Evolutionary conservation across 2,113 vertebrate genomes (phyloP).

Genomic region (Chloebia gouldiae): DNA sequence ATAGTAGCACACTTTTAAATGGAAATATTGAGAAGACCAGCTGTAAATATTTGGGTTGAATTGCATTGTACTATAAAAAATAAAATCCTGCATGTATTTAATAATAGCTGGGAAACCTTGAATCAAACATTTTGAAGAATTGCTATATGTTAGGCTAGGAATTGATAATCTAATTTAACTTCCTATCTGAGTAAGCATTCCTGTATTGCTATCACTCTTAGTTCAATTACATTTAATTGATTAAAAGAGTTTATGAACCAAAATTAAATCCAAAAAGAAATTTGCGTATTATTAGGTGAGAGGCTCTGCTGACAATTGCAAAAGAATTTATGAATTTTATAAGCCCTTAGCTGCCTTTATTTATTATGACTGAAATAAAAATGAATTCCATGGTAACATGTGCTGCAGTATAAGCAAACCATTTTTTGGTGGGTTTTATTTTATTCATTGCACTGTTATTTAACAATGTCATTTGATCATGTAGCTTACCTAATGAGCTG

Average conservation of each 20-base stretch:
- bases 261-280: neutral
- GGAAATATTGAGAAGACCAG: neutral
- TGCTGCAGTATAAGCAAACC: neutral
- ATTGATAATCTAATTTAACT: neutral
- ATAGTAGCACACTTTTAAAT: neutral
- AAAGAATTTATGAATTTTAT: neutral
- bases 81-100: neutral
- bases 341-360: neutral
- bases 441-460: neutral
- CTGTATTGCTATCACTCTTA: neutral
- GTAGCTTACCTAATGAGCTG: neutral
- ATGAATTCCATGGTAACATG: neutral
- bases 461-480: neutral
- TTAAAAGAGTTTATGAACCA: neutral
- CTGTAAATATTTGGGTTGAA: neutral
- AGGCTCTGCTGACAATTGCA: neutral
- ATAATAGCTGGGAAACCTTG: neutral
- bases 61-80: neutral
- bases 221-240: slow-evolving; percentile 1
- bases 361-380: slow-evolving; percentile 16
- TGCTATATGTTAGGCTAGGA: neutral
- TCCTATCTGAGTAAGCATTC: neutral
- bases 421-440: neutral
- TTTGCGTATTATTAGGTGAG: neutral
- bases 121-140: neutral